Evolutionary conservation across 2,888 invertebrate genomes (phyloP).

Genomic region (Diploptera punctata): DNA sequence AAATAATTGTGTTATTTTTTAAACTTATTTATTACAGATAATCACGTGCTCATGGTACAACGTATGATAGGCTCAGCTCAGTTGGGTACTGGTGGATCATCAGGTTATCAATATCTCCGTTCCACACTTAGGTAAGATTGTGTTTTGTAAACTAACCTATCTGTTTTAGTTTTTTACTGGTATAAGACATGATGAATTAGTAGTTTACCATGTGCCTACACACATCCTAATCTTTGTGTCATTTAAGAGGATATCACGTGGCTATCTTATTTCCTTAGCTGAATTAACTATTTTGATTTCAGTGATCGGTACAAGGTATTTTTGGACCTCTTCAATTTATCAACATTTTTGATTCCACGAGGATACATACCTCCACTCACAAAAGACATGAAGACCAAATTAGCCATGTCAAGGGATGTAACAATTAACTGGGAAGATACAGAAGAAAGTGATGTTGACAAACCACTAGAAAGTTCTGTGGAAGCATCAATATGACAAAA

Average conservation of each 20-base stretch:
- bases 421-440: neutral
- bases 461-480: slow-evolving; percentile 18
- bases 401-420: slow-evolving; percentile 51
- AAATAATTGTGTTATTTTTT: no score
- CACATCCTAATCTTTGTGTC: no score
- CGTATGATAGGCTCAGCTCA: slow-evolving; percentile 98
- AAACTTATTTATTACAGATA: slow-evolving; percentile 70
- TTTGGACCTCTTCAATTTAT: slow-evolving; percentile 95
- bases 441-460: neutral
- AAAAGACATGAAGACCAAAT: slow-evolving; percentile 77
- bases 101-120: slow-evolving; percentile 96
- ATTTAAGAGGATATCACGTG: no score
- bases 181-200: no score
- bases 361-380: slow-evolving; percentile 89
- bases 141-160: no score
- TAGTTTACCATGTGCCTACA: no score
- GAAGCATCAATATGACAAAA: slow-evolving; percentile 28
- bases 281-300: no score
- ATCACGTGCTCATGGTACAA: slow-evolving; percentile 98
- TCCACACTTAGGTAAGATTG: slow-evolving; percentile 96
- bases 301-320: slow-evolving; percentile 99
- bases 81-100: slow-evolving; percentile 96
- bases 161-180: no score
- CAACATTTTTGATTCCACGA: slow-evolving; percentile 94
- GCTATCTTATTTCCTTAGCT: no score